Base-by-base conservation (phyloP, 2,888 invertebrate genomes). In the Ichneumon xanthorius region DNA sequence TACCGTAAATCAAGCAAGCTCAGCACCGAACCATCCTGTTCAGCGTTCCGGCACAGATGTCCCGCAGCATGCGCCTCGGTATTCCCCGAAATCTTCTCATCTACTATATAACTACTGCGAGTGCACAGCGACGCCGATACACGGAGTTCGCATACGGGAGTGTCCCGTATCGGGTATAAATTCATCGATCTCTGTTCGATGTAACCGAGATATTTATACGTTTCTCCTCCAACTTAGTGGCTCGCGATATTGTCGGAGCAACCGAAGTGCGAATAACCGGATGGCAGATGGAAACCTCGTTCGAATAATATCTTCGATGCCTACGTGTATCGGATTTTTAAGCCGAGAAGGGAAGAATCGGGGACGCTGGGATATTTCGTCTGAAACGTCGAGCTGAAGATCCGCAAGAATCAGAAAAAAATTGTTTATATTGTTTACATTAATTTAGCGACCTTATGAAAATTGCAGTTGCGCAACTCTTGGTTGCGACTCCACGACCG, bases 1-100 rank as follows among this genome's bases (percentile, higher is more conserved):
- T 71, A 82, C 53, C 71, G 65, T 70, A 80, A 80, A 80, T 80
- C 73, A 67, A 30, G 73, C 30, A 71, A 79, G 68, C 79, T 48
- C 33, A 71, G 37, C 45, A 19, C 45, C 65, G 65, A 71, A 50
- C 30, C 50, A 19, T 48, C 65, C 63, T 50, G 65, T 33, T 65
- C 50, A 48, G n/a, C 65, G 76, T 76, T 65, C 63, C 65, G 33
- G 65, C 63, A 50, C 76, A 63, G 65, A 76, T 65, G 76, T 76
- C 76, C 65, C 73, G 26, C 40, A 22, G 58, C 40, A 61, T 48
- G 45, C 68, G 45, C 9, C 55, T 22, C 73, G 3, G 22, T n/a
- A 63, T 33, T 76, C 22, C 63, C 33, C 33, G 33, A 53, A 76
- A 65, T 65, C 48, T 65, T 33, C 63, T 76, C 63, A 33, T 76